These are phyloP conservation scores for Zaprionus davidi DNA, from an alignment of 1,140 invertebrate genomes.

Conservation along the genomic window DNA sequence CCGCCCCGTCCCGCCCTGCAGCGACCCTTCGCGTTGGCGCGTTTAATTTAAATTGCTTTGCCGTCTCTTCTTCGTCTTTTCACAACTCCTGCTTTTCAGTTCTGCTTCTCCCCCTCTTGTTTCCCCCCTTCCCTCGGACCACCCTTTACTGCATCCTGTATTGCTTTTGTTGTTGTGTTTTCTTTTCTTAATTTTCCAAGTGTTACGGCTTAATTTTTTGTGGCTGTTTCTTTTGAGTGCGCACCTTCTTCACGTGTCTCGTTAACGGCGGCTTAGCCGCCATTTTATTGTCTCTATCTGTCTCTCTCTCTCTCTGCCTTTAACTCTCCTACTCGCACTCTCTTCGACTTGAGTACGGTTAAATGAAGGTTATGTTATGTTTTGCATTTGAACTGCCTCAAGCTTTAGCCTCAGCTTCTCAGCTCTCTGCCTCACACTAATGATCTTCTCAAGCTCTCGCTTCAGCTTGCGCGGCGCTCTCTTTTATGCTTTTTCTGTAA, in stretches of 20 bases:
- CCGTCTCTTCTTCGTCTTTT: conserved; percentile 17
- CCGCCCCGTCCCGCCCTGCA: background rate
- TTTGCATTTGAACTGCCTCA: conserved; percentile 5
- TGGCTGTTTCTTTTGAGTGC: conserved; percentile 44
- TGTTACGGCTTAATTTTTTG: conserved; percentile 42
- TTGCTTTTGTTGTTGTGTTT: conserved; percentile 20
- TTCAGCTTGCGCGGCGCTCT: background rate
- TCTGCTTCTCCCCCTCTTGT: background rate
- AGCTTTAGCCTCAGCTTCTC: background rate
- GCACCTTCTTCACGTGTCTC: conserved; percentile 39
- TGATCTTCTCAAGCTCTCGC: background rate
- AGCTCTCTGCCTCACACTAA: background rate
- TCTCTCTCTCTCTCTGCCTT: conserved; percentile 27
- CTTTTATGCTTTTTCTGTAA: background rate
- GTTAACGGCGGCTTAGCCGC: conserved; percentile 41
- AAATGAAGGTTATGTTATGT: conserved; percentile 7
- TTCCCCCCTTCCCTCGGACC: background rate
- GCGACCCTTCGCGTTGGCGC: conserved; percentile 45
- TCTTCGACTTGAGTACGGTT: background rate
- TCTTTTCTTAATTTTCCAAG: conserved; percentile 26
- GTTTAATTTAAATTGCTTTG: conserved; percentile 79
- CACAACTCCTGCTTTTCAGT: conserved; percentile 37
- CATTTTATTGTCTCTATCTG: conserved; percentile 29
- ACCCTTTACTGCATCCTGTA: background rate
- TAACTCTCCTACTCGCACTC: conserved; percentile 8